Base-by-base conservation (phyloP, 1,140 invertebrate genomes). In the Parasteatoda tepidariorum region DNA sequence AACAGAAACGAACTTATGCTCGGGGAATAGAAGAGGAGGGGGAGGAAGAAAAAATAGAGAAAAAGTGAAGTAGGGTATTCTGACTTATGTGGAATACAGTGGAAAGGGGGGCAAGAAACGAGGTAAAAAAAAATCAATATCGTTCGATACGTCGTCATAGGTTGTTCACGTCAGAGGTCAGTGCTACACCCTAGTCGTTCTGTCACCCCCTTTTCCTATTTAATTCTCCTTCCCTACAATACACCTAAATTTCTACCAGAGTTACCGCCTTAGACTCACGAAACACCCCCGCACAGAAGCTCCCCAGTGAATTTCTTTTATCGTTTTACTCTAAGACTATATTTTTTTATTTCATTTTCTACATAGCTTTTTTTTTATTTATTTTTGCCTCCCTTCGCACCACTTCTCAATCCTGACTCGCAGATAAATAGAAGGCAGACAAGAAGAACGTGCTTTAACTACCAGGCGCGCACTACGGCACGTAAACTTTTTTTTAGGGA, bases 61-160 rank as follows among this genome's bases (percentile, higher is more conserved):
- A 67, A 78, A 67, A 78, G 62, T 78, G 26, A 26, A 67, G 68
- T 71, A 71, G 24, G 31, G 48, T 18, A 34, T 64, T 22, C 34
- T 22, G 55, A 30, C 26, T 64, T 31, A 24, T 57, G 4, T 41
- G 15, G 71, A 74, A 74, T 24, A 34, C 9, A 24, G 75, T 61
- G 62, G 48, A 34, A 9, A 24, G 75, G 75, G 62, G 48, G 38
- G 18, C 9, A 48, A 48, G 38, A 9, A 48, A 48, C 18, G 38
- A n/a, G 34, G 22, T 62, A 31, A 82, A 82, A 68, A 41, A 79
- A 64, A 82, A 82, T 82, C 78, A 61, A 82, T 82, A 82, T 61
- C 78, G 78, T 82, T 82, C 78, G 78, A 82, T 82, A 82, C 67
- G 66, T 82, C 78, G 78, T 82, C 78, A 82, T 82, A 82, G 78